Percentiles rank a stretch among this genome's conserved stretches.
Evolutionary conservation across 2,888 invertebrate species (phyloP).

Genomic region (Venusia cambrica): DNA sequence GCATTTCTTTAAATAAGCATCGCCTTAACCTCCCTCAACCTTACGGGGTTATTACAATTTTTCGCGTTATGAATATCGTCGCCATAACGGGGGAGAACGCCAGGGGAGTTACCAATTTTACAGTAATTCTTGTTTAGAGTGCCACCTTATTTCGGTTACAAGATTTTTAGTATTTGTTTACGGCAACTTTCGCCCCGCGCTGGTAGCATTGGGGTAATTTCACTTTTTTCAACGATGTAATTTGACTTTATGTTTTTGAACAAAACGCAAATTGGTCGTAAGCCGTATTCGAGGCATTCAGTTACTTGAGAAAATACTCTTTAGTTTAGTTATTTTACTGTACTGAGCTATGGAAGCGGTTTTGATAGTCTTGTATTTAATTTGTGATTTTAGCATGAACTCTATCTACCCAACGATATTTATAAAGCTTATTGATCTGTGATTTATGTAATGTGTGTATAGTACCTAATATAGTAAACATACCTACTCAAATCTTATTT

Average conservation of each 20-base stretch:
- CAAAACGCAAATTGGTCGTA: conserved; percentile 58
- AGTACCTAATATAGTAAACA: no score
- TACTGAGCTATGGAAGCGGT: no score
- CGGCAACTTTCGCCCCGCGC: conserved; percentile 62
- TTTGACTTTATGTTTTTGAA: conserved; percentile 53
- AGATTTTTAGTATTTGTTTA: conserved; percentile 80
- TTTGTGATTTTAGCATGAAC: no score
- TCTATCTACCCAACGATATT: no score
- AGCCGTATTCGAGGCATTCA: conserved; percentile 28
- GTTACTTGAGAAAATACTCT: conserved; percentile 13
- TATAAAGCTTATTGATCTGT: no score
- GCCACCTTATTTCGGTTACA: conserved; percentile 77
- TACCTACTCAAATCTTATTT: no score
- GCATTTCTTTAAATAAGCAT: conserved; percentile 54
- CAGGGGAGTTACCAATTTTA: conserved; percentile 54
- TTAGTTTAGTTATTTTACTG: no score
- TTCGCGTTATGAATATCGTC: conserved; percentile 80
- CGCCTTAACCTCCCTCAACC: conserved; percentile 32
- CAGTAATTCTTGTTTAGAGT: conserved; percentile 80
- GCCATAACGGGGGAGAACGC: conserved; percentile 51
- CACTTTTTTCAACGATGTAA: conserved; percentile 60
- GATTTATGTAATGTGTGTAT: no score
- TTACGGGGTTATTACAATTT: conserved; percentile 79
- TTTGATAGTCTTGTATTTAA: no score
- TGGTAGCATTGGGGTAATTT: conserved; percentile 55